A percentile compares a stretch with the other conserved stretches of the same genome.
Conservation (phyloP, 2,888 invertebrate genomes). For the Scrobipalpa atriplicella region DNA sequence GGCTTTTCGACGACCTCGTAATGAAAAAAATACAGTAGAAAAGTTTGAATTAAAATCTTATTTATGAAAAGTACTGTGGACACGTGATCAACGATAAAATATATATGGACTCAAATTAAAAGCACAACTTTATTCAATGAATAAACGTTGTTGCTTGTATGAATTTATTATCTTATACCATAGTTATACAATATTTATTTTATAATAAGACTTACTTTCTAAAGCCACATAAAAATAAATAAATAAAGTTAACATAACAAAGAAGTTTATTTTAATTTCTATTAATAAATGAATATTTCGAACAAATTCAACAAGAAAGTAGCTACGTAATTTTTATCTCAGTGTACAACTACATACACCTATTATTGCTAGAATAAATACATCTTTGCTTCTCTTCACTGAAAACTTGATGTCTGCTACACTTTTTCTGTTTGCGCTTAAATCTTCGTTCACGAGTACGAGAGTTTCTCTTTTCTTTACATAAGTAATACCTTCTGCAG, state of each 20-base stretch:
- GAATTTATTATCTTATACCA: not conserved
- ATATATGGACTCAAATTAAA: not conserved
- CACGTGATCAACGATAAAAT: not conserved
- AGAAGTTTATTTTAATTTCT: not conserved
- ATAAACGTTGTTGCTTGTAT: not conserved
- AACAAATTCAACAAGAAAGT: constrained; percentile 2
- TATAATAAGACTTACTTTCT: too few relatives aligned
- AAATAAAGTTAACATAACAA: not conserved
- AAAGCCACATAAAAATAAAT: not conserved
- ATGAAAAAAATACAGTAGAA: constrained; percentile 27
- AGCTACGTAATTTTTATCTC: not conserved
- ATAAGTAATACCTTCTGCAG: constrained; percentile 74
- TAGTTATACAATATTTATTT: not conserved
- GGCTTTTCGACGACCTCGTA: constrained; percentile 62
- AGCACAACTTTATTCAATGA: constrained; percentile 4
- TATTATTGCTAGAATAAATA: constrained; percentile 60
- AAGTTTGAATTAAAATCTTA: not conserved
- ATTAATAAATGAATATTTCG: not conserved
- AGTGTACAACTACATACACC: constrained; percentile 42
- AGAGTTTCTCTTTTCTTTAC: constrained; percentile 55
- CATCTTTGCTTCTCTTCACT: constrained; percentile 63
- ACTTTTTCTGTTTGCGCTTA: constrained; percentile 63
- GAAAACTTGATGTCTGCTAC: constrained; percentile 69
- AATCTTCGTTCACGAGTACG: constrained; percentile 46
- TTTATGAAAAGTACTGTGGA: not conserved